Evolutionary conservation across 92 coral and sea anemone genomes (phyloP), one percentile per base, ranked within the genome.

Genomic region (Heteractis magnifica): DNA sequence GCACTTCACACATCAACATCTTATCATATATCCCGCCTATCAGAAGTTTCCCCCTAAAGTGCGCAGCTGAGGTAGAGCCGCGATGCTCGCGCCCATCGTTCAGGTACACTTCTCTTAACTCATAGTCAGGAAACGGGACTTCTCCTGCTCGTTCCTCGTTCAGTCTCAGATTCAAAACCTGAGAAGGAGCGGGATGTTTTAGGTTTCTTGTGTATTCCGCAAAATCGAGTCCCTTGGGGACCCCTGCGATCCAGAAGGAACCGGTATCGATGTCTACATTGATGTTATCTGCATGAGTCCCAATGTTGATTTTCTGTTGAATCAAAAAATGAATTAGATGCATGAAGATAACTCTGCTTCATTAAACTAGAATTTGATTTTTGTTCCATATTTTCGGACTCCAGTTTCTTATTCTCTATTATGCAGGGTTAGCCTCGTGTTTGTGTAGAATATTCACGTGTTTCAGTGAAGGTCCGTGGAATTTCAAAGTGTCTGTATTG

Each of bases 1-100:
- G 78, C 7, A 96, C 90, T 8, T 94, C 93, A 52, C 99, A 96
- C 86, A 90, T 89, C 52, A 96, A 85, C 89, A 96, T 76, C 77
- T 94, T 91, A 71, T 92, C 90, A 51, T 58, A 84, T 58, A 72
- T 82, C 75, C 93, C 89, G 26, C 99, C 99, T 51, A 92, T 82
- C 48, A 96, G 85, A 13, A 96, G 88, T 34, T 86, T 95, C 58
- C 94, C 94, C 26, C 85, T 89, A 76, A 87, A 92, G 51, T 81
- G 86, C 23, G 89, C 84, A 3, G 98, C 98, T 49, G 87, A 49
- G 3, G 93, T 71, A 44, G 87, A 60, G 18, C 88, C 90, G 8
- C 84, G 62, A 76, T 56, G 71, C 78, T 92, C 92, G 26, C 64
- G 77, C 7, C 95, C 95, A 75, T 92, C 92, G 73, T 92, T 89